Evolutionary conservation across 92 coral and sea anemone genomes (phyloP).

Genomic region (Hydrozoanthus gracilis): DNA sequence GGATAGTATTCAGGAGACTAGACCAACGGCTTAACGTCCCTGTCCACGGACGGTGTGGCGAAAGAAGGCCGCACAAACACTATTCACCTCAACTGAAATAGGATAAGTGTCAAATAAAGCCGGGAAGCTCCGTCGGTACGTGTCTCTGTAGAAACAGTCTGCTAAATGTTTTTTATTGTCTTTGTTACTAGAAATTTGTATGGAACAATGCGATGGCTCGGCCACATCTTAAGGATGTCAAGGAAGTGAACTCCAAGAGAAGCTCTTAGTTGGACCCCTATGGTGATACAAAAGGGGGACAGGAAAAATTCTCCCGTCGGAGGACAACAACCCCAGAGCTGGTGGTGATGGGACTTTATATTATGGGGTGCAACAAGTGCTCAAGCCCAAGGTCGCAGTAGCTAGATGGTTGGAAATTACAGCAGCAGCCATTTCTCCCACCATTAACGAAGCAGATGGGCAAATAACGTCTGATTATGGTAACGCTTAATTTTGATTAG

Average conservation of each 20-base stretch:
- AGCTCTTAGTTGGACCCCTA: slow-evolving; percentile 14
- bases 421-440: not conserved
- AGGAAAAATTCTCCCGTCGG: not conserved
- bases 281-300: not conserved
- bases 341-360: not conserved
- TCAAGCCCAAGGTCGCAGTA: not conserved
- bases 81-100: no score
- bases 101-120: no score
- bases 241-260: not conserved
- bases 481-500: no score
- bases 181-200: not conserved
- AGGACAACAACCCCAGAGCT: not conserved
- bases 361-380: not conserved
- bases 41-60: no score
- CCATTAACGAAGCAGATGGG: not conserved
- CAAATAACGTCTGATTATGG: not conserved
- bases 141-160: no score
- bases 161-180: not conserved
- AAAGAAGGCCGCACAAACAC: no score
- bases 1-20: no score
- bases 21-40: no score
- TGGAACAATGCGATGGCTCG: slow-evolving; percentile 13
- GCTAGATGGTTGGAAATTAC: not conserved
- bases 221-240: slow-evolving; percentile 1
- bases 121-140: no score